Evolutionary conservation across 1,140 invertebrate species (phyloP).

Genomic region (Pectinophora gossypiella): DNA sequence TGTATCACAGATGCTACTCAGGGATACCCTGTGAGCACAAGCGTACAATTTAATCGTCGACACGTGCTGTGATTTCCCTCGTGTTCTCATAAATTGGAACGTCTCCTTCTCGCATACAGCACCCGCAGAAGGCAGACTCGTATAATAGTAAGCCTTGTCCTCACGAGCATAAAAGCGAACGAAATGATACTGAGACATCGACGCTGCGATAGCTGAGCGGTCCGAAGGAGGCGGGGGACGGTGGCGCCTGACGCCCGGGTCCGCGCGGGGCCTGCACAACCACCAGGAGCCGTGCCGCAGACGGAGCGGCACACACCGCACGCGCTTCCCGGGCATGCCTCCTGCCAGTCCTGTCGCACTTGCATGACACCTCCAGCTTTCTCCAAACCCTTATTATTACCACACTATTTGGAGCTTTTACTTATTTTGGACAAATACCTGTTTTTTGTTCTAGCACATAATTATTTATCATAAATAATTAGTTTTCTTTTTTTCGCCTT

Average conservation of each 20-base stretch:
- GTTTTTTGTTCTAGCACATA: background rate
- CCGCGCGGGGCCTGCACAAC: slow-evolving; percentile 74
- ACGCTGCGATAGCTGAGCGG: slow-evolving; percentile 78
- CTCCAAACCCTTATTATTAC: slow-evolving; percentile 6
- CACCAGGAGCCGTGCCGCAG: slow-evolving; percentile 52
- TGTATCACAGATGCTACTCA: slow-evolving; percentile 73
- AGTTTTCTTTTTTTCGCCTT: background rate
- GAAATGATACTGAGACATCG: slow-evolving; percentile 74
- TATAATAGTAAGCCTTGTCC: slow-evolving; percentile 68
- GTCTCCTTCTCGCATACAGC: slow-evolving; percentile 87
- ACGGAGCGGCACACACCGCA: slow-evolving; percentile 65
- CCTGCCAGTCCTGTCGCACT: slow-evolving; percentile 28
- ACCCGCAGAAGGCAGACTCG: slow-evolving; percentile 83
- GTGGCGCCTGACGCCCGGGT: slow-evolving; percentile 54
- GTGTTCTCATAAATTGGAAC: slow-evolving; percentile 79
- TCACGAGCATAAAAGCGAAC: slow-evolving; percentile 64
- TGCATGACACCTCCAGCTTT: slow-evolving; percentile 13
- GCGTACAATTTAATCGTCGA: slow-evolving; percentile 61
- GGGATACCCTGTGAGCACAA: slow-evolving; percentile 68
- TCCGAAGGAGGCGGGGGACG: slow-evolving; percentile 75
- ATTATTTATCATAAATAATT: background rate
- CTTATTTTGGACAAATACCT: too few species aligned
- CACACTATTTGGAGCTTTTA: background rate
- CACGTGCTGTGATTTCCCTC: slow-evolving; percentile 66
- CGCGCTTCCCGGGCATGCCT: slow-evolving; percentile 28